Evolutionary conservation across 2,113 vertebrate species (phyloP), one percentile per base, ranked within the genome.

Genomic region (Murina feae): DNA sequence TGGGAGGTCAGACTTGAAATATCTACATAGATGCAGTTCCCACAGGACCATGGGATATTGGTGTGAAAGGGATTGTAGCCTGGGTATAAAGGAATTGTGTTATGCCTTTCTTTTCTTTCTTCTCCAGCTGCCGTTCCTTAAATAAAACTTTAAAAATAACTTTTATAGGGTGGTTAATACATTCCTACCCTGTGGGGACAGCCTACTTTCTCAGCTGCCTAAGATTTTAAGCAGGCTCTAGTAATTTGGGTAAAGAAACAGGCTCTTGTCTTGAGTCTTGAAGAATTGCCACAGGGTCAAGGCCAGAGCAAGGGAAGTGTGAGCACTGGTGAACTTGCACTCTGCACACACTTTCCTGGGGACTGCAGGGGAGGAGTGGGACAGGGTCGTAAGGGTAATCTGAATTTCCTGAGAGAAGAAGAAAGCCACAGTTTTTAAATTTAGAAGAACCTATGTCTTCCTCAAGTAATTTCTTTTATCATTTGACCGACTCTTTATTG

Each of bases 81-180:
- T 72, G 82, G 42, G 63, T 79, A 92, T 86, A 81, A 89, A 91
- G 72, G 82, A 97, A 94, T 95, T 25, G 10, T 80, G 37, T 94
- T 95, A 83, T 69, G 3, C 95, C 63, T 95, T 95, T 94, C 78
- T 95, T 93, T 93, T 66, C 95, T 94, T 97, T 96, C 87, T 97
- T 95, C 90, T 95, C 96, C 97, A 97, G 95, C 93, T 97, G 97
- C 95, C 87, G 63, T 96, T 97, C 95, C 96, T 97, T 93, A 97
- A 96, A 97, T 97, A 97, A 95, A 97, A 97, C 23, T 79, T 97
- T 96, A 97, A 96, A 97, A 97, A 97, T 97, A 97, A 92, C 96
- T 97, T 97, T 97, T 97, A 97, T 88, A 91, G 90, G 65, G 95
- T 97, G 82, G 82, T 92, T 97, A 96, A 97, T 97, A 97, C 83